Conservation (phyloP, 2,797 vertebrate species). For the Phyllotis vaccarum region DNA sequence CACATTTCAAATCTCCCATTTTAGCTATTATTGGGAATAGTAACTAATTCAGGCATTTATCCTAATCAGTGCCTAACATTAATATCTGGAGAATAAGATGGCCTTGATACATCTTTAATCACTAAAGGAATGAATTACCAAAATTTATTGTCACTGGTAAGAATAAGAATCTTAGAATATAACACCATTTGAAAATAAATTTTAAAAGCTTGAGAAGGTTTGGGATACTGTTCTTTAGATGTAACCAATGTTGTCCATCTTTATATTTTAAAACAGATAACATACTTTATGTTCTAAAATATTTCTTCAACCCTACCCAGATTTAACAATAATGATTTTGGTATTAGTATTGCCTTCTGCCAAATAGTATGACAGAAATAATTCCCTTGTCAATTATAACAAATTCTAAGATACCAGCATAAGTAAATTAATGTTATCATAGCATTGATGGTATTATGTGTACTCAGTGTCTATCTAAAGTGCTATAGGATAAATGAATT, state of each 20-base stretch:
- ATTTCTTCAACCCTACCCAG: background rate
- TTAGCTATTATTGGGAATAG: background rate
- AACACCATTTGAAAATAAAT: slow-evolving; percentile 22
- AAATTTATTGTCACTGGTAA: background rate
- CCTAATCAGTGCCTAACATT: background rate
- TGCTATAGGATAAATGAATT: background rate
- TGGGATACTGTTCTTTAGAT: background rate
- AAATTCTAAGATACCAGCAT: background rate
- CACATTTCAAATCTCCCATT: background rate
- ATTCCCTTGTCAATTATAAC: background rate
- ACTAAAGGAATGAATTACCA: background rate
- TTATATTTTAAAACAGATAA: slow-evolving; percentile 26
- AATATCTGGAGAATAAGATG: background rate
- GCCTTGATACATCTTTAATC: background rate
- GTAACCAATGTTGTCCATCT: background rate
- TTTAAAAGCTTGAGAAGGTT: background rate
- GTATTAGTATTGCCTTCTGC: background rate
- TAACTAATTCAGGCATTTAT: background rate
- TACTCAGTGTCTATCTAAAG: background rate
- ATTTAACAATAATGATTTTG: background rate
- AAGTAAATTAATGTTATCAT: slow-evolving; percentile 30
- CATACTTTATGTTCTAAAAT: background rate
- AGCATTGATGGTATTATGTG: background rate
- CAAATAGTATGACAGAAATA: background rate
- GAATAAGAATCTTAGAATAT: background rate